Base-by-base conservation (phyloP, 2,113 vertebrate species). In the Tetrao urogallus region DNA sequence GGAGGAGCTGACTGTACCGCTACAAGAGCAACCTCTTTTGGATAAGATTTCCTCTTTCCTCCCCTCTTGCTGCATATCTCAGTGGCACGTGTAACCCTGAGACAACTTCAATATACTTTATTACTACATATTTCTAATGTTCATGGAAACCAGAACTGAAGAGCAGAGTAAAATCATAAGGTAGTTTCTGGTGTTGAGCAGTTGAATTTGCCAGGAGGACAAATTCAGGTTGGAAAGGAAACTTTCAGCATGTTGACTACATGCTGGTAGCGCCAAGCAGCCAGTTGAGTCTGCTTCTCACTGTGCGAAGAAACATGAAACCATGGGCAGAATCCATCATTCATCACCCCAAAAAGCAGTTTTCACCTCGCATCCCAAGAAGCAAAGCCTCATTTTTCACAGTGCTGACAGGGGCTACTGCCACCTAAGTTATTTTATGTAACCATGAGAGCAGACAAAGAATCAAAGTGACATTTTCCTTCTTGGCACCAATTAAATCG, bases 391-490 rank as follows among this genome's bases (percentile, higher is more conserved):
- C 7, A 0, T 56, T 91, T 93, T 91, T 27, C 73, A 61, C 48
- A 80, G 27, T 28, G 38, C 36, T 77, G 24, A 45, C 4, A 27
- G 45, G 17, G 14, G 6, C 82, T 93, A 52, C 38, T 66, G 38
- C 71, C 16, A 11, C 36, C 54, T 79, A 40, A 40, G 48, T 88
- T 92, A 88, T 60, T 79, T 89, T 24, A 71, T 87, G 72, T 58
- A 88, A 94, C 34, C 47, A 2, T 52, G 86, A 88, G 25, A 90
- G 80, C 74, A 94, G 67, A 83, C 63, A 85, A 91, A 92, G 77
- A 83, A 89, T 60, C 75, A 78, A 89, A 93, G 71, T 88, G 95
- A 92, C 92, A 91, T 95, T 96, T 96, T 84, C 74, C 78, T 90
- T 94, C 89, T 95, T 95, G 93, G 91, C 87, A 89, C 61, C 73